These are phyloP conservation scores for Tridacna gigas DNA, from an alignment of 2,888 invertebrate genomes.

Conservation along the genomic window DNA sequence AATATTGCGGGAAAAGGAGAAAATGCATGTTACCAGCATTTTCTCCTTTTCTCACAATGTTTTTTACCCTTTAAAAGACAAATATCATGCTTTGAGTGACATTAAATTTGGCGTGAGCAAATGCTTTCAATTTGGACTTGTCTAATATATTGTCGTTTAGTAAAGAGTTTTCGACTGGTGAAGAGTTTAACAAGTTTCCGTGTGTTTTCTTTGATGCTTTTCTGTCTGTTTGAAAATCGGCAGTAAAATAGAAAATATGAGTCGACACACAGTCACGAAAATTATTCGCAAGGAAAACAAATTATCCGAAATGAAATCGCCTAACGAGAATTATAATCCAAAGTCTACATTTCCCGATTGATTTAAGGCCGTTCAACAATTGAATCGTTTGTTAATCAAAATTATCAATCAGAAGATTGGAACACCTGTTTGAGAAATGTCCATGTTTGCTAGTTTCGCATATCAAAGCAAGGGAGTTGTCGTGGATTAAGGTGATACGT, in stretches of 20 bases:
- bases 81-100: too few species aligned
- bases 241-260: not conserved
- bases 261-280: not conserved
- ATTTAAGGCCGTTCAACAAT: conserved; percentile 38
- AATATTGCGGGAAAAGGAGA: too few species aligned
- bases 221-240: not conserved
- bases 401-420: conserved; percentile 31
- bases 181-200: too few species aligned
- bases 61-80: too few species aligned
- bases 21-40: too few species aligned
- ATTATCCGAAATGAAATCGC: conserved; percentile 22
- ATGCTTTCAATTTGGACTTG: too few species aligned
- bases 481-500: conserved; percentile 53
- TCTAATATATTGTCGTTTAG: too few species aligned
- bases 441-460: not conserved
- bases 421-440: conserved; percentile 23
- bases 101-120: too few species aligned
- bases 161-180: too few species aligned
- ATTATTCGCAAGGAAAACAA: conserved; percentile 11
- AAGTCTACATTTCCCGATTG: conserved; percentile 34
- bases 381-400: conserved; percentile 37
- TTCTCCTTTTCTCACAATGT: too few species aligned
- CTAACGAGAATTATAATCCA: conserved; percentile 33
- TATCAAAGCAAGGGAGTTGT: conserved; percentile 30
- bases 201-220: not conserved